Base-by-base conservation (phyloP, 2,888 invertebrate species). In the Pycnomerus fuliginosus region DNA sequence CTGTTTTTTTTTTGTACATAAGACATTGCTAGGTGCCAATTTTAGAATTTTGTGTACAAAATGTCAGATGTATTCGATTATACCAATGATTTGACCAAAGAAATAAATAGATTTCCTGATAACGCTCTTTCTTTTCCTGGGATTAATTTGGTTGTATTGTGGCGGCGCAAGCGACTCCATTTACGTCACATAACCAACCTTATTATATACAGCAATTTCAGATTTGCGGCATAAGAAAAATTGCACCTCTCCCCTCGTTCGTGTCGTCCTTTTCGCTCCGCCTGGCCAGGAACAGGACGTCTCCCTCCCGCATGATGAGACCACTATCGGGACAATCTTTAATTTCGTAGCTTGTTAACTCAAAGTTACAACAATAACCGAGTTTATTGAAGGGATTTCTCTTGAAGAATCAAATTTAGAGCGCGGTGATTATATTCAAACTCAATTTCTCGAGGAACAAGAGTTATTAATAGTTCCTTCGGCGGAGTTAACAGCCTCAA, bases 81-180 rank as follows among this genome's bases (percentile, higher is more conserved):
- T 68, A 79, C 80, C 81, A 80, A 80, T 80, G 80, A 61, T 79
- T 77, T 76, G 79, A 80, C 81, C 81, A 82, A 82, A 81, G 81
- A 80, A 67, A 67, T 67, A 68, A 67, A 68, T 47, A 49, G 44
- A 25, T 44, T 40, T 39, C 44, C 64, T 66, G 25, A 42, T 38
- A 22, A 16, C 12, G 3, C 27, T 37, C 24, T 31, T 28, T 34
- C 13, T 40, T 34, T 14, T 29, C 28, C 31, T 14, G 7, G n/a
- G n/a, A n/a, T n/a, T n/a, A n/a, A n/a, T n/a, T n/a, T n/a, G n/a
- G n/a, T n/a, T n/a, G n/a, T n/a, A n/a, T n/a, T n/a, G 20, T 20
- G 20, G 4, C 8, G 5, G 20, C 20, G 27, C 15, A 35, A 46
- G 45, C 44, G 48, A 61, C 61, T 65, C 64, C 59, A 64, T 64